phyloP scores from a whole-genome alignment of 2,113 vertebrate genomes.

The Cygnus atratus region DNA sequence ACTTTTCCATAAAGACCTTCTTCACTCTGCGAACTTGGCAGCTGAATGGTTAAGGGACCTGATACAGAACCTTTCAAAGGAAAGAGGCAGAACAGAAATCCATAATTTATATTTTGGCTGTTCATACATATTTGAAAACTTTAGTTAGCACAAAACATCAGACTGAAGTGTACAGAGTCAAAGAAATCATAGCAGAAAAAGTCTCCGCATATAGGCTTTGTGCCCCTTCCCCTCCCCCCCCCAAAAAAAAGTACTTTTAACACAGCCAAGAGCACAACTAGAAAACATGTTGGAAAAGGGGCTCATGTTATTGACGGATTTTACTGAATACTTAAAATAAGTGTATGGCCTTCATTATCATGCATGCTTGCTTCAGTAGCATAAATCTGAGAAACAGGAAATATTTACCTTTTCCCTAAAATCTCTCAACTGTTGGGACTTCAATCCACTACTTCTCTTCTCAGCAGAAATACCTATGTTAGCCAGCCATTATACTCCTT shows the following conservation, averaged over 20 bases:
- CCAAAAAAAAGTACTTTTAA: neutral
- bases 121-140: neutral
- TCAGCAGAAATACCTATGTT: neutral
- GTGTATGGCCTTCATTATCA: rapidly evolving
- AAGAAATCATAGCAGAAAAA: neutral
- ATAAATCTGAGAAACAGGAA: neutral
- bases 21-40: neutral
- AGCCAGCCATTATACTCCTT: neutral
- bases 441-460: neutral
- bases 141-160: neutral
- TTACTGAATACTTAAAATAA: neutral
- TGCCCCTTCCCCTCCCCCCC: too few species aligned
- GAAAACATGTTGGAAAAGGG: neutral
- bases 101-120: neutral
- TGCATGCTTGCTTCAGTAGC: neutral
- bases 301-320: neutral
- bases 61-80: neutral
- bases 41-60: neutral
- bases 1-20: neutral
- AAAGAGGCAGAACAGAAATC: neutral
- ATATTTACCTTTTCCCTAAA: neutral
- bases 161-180: neutral
- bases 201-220: neutral
- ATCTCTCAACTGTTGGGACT: neutral
- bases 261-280: neutral